Evolutionary conservation across 2,113 vertebrate genomes (phyloP).

Genomic region (Strix aluco): DNA sequence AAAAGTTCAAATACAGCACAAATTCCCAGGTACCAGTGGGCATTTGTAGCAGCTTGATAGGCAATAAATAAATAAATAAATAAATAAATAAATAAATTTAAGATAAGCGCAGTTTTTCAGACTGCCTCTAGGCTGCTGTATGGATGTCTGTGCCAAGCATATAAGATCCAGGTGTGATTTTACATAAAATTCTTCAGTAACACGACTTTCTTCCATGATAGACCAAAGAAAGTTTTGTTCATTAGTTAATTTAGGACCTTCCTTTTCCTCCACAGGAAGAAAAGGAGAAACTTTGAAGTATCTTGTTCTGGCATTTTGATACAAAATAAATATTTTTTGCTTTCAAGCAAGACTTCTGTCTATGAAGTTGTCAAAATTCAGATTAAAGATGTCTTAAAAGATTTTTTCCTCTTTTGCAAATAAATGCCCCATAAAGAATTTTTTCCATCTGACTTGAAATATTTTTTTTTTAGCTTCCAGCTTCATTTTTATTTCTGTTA

Average conservation of each 20-base stretch:
- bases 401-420: neutral
- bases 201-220: neutral
- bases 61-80: neutral
- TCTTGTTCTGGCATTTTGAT: neutral
- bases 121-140: neutral
- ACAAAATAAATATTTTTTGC: neutral
- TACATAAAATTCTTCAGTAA: neutral
- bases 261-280: neutral
- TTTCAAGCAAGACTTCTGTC: neutral
- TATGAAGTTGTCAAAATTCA: neutral
- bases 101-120: neutral
- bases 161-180: neutral
- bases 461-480: neutral
- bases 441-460: neutral
- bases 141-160: neutral
- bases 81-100: neutral
- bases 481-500: neutral
- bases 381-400: neutral
- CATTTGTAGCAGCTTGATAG: neutral
- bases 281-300: neutral
- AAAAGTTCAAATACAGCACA: neutral
- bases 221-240: neutral
- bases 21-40: neutral
- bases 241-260: neutral
- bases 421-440: neutral